Percentiles rank a stretch among this genome's conserved stretches.
Evolutionary conservation across 2,113 vertebrate species (phyloP).

Genomic region (Lepisosteus oculatus): DNA sequence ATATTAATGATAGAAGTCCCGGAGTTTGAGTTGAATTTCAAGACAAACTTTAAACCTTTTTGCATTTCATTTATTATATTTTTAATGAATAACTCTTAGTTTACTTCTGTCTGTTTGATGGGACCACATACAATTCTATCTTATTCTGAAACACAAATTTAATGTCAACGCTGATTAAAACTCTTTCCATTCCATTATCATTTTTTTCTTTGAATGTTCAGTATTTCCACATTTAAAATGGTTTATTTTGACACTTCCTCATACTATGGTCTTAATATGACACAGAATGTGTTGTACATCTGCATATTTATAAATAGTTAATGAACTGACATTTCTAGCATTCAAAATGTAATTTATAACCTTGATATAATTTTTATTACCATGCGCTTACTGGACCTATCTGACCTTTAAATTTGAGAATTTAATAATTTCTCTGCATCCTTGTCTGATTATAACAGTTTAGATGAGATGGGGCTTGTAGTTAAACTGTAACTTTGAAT

Average conservation of each 20-base stretch:
- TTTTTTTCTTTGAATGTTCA: not conserved
- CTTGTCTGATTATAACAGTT: not conserved
- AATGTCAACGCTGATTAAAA: too few relatives aligned
- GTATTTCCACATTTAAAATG: not conserved
- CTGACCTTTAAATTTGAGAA: constrained; percentile 9
- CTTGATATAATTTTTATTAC: not conserved
- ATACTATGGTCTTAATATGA: not conserved
- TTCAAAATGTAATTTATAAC: constrained; percentile 1
- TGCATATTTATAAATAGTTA: not conserved
- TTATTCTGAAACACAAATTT: too few relatives aligned
- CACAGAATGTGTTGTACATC: not conserved
- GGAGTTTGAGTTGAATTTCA: too few relatives aligned
- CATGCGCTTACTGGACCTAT: not conserved
- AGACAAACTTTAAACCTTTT: too few relatives aligned
- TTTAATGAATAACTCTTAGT: too few relatives aligned
- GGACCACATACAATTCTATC: too few relatives aligned
- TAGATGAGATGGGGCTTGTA: not conserved
- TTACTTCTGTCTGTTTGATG: too few relatives aligned
- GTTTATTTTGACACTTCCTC: too few relatives aligned
- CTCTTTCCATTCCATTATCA: too few relatives aligned
- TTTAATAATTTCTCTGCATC: constrained; percentile 16
- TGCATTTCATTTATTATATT: too few relatives aligned
- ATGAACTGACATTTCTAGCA: constrained; percentile 1
- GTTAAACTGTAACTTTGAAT: constrained; percentile 1
- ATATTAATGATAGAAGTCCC: too few relatives aligned